phyloP scores from a whole-genome alignment of 37 sponge, comb jelly and placozoan species.

The Dysidea cf. avara region DNA sequence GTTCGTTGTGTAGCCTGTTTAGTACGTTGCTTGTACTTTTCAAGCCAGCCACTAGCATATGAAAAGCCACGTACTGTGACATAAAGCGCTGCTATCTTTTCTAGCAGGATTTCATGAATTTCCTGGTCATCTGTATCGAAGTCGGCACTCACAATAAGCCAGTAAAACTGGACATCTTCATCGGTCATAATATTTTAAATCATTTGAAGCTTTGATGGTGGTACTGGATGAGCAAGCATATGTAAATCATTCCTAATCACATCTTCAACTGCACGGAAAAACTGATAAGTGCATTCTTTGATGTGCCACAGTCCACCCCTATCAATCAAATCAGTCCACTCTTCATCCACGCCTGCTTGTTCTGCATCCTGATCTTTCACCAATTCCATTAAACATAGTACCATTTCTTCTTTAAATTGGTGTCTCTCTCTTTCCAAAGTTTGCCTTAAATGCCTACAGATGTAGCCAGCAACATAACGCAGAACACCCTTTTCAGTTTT shows the following conservation, averaged over 20 bases:
- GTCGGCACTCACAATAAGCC: neutral
- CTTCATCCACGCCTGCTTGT: too few relatives aligned
- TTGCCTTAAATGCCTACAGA: too few relatives aligned
- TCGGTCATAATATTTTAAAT: neutral
- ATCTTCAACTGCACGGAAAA: neutral
- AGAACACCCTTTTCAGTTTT: too few relatives aligned
- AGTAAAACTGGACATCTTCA: constrained; percentile 13
- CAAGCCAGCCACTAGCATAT: neutral
- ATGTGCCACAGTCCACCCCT: constrained; percentile 1
- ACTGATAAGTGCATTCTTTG: constrained; percentile 5
- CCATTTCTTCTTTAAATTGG: too few relatives aligned
- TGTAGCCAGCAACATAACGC: too few relatives aligned
- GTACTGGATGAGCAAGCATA: neutral
- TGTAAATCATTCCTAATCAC: too few relatives aligned
- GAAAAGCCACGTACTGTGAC: too few relatives aligned
- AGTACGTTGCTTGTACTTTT: neutral
- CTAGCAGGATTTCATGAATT: constrained; percentile 5
- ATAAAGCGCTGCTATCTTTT: constrained; percentile 1
- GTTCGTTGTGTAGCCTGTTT: too few relatives aligned
- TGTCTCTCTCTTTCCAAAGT: too few relatives aligned
- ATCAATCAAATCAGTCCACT: constrained; percentile 4
- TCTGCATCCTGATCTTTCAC: too few relatives aligned
- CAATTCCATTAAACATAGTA: too few relatives aligned
- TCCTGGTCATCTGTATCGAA: neutral
- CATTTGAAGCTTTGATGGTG: too few relatives aligned